Base-by-base conservation (phyloP, 2,113 vertebrate genomes). In the Rutilus rutilus region DNA sequence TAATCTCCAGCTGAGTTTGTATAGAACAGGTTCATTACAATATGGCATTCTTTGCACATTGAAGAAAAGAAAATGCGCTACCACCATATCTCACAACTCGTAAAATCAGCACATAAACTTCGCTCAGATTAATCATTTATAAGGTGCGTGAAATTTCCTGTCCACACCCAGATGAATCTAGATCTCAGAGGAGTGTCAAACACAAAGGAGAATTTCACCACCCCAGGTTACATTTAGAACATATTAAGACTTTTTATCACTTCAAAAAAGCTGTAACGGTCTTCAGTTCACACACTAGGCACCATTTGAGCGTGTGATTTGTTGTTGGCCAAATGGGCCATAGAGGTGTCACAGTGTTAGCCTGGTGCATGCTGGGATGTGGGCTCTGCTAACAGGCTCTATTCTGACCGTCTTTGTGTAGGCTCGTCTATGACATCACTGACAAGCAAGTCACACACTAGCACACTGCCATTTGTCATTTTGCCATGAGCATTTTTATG, bases 131-230 rank as follows among this genome's bases (percentile, higher is more conserved):
- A 86, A 82, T 75, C 67, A 82, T 82, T 74, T n/a, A 75, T 50
- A 64, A 71, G 21, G 54, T 64, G 52, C 21, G 52, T 45, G 25
- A 80, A 19, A 50, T 19, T 64, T 74, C 52, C 78, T 19, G 54
- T 75, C 52, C 78, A 82, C 85, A 75, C 85, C 85, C 85, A 86
- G 36, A 47, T n/a, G 19, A 60, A 86, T 73, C 65, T 45, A 81
- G 54, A 25, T n/a, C 65, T 86, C 33, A 12, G 21, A 86, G 65
- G 77, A 75, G 78, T 50, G 78, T 30, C 67, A 50, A 45, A 52
- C 0, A 27, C 17, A 36, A 8, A 6, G 19, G 19, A 57, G 12
- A 59, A 83, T 83, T 83, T 8, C 12, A 19, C 64, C 45, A 54
- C 83, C 83, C 23, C 45, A 25, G 74, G 83, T 60, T 65, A 67